Conservation (phyloP, 1,140 invertebrate species). For the Trichomalopsis sarcophagae region DNA sequence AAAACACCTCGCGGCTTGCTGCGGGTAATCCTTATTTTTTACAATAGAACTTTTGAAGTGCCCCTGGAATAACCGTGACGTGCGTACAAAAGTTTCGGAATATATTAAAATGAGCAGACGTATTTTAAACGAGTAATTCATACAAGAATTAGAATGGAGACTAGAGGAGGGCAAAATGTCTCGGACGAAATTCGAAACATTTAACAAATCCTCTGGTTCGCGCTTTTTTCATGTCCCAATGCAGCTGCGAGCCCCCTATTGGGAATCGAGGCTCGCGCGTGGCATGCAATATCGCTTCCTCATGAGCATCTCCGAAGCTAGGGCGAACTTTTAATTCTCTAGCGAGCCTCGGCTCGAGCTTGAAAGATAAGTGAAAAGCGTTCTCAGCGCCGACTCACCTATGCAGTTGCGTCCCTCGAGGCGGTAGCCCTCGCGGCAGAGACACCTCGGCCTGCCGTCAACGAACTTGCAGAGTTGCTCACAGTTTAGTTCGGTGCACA, state of each 20-base stretch:
- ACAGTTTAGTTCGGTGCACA: slow-evolving; percentile 65
- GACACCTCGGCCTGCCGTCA: slow-evolving; percentile 70
- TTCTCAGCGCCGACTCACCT: slow-evolving; percentile 58
- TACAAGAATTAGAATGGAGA: not conserved
- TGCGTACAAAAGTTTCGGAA: not conserved
- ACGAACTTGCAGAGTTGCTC: slow-evolving; percentile 74
- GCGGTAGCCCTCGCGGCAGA: slow-evolving; percentile 72
- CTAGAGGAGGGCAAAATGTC: not conserved
- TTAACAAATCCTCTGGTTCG: too few species aligned
- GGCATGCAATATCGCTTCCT: too few species aligned
- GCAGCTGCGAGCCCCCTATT: too few species aligned
- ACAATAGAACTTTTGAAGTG: not conserved
- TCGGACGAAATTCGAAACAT: too few species aligned
- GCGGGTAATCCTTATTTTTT: not conserved
- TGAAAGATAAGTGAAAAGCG: too few species aligned
- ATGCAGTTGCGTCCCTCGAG: slow-evolving; percentile 66
- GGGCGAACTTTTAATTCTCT: too few species aligned
- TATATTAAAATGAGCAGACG: not conserved
- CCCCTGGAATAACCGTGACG: not conserved
- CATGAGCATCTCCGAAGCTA: too few species aligned
- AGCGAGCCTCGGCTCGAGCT: not conserved
- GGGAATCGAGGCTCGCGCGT: too few species aligned
- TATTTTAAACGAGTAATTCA: not conserved
- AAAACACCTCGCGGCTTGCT: not conserved
- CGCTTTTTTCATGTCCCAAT: too few species aligned